Base-by-base conservation (phyloP, 2,888 invertebrate species). In the Antitype chi region DNA sequence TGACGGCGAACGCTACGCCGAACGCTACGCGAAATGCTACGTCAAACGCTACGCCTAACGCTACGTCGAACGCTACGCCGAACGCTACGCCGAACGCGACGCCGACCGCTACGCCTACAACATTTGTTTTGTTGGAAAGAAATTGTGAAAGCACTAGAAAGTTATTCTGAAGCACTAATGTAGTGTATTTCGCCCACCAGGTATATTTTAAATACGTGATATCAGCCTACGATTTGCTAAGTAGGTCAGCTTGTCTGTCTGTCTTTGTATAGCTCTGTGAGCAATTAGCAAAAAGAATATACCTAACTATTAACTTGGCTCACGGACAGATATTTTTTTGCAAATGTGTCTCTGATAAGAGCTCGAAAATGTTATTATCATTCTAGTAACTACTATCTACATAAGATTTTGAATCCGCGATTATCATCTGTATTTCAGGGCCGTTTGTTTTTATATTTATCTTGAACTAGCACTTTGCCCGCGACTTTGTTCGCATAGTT, bases 271-370 rank as follows among this genome's bases (percentile, higher is more conserved):
- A 38, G n/a, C 20, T 77, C 60, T 8, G 52, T 32, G 23, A 84
- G 68, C 53, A 69, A 84, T 79, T 79, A 79, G 80, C 28, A 73
- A 69, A 64, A 66, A 38, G 53, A 55, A 62, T 80, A 80, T 77
- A 47, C 43, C 43, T 47, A 47, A 47, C 43, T 6, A 68, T 38
- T 82, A 38, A 49, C n/a, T 49, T 52, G 23, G 20, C 17, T 55
- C 2, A 15, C 38, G 4, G 23, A 66, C 15, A 52, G 11, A n/a
- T n/a, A 9, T 43, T 53, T 47, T n/a, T 81, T 59, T 47, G 20
- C 11, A n/a, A 55, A n/a, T 2, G 25, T 11, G 13, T 20, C n/a
- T 0, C 25, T 49, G 38, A 13, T n/a, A 49, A 28, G 9, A 38
- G 20, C n/a, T 57, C 7, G 13, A 77, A 77, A 49, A 57, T 43